Evolutionary conservation across 2,797 vertebrate species (phyloP).

Genomic region (Alosa sapidissima): DNA sequence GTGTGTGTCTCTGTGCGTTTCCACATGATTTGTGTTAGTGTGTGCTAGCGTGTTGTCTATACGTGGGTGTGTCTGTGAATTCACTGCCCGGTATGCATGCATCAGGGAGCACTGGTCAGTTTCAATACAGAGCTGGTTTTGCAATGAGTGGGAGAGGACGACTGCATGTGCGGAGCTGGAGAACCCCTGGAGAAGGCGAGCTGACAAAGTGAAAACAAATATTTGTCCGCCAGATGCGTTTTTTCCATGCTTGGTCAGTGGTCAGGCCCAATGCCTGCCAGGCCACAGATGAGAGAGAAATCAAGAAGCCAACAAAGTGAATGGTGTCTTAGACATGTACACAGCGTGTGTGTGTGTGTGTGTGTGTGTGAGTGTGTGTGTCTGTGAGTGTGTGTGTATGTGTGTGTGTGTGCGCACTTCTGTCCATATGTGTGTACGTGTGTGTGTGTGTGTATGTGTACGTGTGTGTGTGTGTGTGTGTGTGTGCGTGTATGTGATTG

Average conservation of each 20-base stretch:
- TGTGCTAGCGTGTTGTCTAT: not conserved
- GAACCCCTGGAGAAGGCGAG: conserved; percentile 46
- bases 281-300: conserved; percentile 48
- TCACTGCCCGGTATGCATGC: not conserved
- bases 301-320: conserved; percentile 15
- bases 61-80: not conserved
- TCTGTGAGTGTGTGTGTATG: not conserved
- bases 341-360: not conserved
- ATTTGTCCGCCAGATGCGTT: conserved; percentile 59
- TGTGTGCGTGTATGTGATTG: not conserved
- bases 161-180: conserved; percentile 32
- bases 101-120: not conserved
- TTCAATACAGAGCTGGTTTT: conserved; percentile 43
- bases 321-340: not conserved
- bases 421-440: conserved; percentile 1
- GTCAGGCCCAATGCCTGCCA: conserved; percentile 49
- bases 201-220: conserved; percentile 66
- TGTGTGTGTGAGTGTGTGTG: not conserved
- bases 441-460: not conserved
- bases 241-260: conserved; percentile 58
- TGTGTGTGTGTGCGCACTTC: not conserved
- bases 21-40: not conserved
- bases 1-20: not conserved
- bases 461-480: conserved; percentile 1
- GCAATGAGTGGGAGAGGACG: conserved; percentile 44